These are phyloP conservation scores for Propithecus deckenii DNA, from an alignment of 2,797 vertebrate species.

Conservation along the genomic window DNA sequence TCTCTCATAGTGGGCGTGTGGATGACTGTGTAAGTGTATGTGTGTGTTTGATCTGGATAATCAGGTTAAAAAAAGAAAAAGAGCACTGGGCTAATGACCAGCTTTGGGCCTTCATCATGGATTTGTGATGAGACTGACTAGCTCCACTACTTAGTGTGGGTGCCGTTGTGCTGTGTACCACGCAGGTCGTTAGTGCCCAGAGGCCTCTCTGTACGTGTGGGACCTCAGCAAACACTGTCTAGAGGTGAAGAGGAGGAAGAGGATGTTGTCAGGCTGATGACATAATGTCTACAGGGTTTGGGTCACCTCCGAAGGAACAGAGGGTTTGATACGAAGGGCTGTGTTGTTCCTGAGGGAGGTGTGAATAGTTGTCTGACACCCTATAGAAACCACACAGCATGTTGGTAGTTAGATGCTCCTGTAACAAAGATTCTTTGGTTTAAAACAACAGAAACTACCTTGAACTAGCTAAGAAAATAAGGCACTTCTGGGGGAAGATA, in stretches of 20 bases:
- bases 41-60: neutral
- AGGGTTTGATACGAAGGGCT: neutral
- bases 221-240: slow-evolving; percentile 18
- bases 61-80: neutral
- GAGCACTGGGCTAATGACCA: neutral
- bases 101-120: neutral
- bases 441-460: neutral
- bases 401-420: neutral
- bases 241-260: slow-evolving; percentile 29
- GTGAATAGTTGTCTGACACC: too few relatives aligned
- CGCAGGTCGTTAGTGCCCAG: neutral
- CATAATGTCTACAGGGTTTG: slow-evolving; percentile 54
- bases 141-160: neutral
- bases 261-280: slow-evolving; percentile 45
- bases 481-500: neutral
- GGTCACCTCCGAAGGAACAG: neutral
- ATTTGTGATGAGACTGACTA: neutral
- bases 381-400: accelerated
- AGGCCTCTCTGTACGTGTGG: neutral
- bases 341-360: neutral
- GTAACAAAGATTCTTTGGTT: neutral
- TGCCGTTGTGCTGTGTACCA: neutral
- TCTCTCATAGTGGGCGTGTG: neutral
- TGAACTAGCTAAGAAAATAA: neutral
- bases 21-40: neutral